Base-by-base conservation (phyloP, 2,888 invertebrate genomes). In the Chouioia cunea region DNA sequence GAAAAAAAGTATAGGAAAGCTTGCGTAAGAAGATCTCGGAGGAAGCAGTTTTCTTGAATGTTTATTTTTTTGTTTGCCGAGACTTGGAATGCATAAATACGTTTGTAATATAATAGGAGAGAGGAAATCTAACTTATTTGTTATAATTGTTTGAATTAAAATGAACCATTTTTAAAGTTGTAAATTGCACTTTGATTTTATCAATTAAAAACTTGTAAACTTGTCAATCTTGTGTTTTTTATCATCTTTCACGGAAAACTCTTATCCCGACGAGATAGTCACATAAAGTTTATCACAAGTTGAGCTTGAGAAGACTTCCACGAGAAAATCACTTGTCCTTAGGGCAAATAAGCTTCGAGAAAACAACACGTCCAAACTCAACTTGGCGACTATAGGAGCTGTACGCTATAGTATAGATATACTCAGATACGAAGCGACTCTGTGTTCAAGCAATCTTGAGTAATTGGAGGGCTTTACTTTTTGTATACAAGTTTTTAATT, bases 291-390 rank as follows among this genome's bases (percentile, higher is more conserved):
- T 59, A 27, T 16, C 27, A 27, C 27, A 27, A 48, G 59, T 57
- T 15, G 44, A 59, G 27, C 48, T 59, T 23, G 59, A 59, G 48
- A 59, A 36, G 48, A 59, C 59, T 48, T 48, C 47, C 16, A 48
- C 48, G 48, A 59, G 59, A 59, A 59, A 59, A 59, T 59, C 47
- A 59, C 59, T 59, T 23, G 59, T 59, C 48, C 46, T 23, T 23
- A 23, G 54, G 54, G 48, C 48, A 48, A 59, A 59, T 59, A 59
- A 59, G 59, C 59, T 48, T 47, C 59, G 59, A 46, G 15, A 20
- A 15, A 2, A 6, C 54, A 54, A 22, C 47, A 14, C 58, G 58
- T n/a, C 16, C 16, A 23, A 56, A 27, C 36, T 22, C 46, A 27
- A 27, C 16, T n/a, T 8, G 10, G 36, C 46, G 46, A 46, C 8